A percentile compares a stretch with the other conserved stretches of the same genome.
phyloP scores from a whole-genome alignment of 2,113 vertebrate species.

The Microtus ochrogaster region DNA sequence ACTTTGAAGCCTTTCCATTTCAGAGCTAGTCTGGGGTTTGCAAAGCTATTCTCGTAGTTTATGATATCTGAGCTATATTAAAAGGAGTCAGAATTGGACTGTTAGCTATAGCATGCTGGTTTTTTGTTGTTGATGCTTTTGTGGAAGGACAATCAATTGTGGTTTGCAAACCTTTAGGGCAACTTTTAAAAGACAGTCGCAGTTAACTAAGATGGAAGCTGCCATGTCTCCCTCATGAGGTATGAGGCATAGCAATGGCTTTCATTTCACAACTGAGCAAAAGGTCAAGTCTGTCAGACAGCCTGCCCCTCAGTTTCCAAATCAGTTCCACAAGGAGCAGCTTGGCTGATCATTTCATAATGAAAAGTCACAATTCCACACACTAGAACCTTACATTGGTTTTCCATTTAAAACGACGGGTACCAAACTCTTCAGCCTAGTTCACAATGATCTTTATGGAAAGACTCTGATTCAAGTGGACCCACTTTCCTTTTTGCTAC shows the following conservation, averaged over 20 bases:
- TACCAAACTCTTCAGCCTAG: background rate
- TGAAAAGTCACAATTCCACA: slow-evolving; percentile 26
- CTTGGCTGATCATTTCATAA: background rate
- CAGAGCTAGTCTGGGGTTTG: background rate
- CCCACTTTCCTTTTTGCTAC: background rate
- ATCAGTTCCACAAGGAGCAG: slow-evolving; percentile 1
- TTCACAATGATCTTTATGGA: background rate
- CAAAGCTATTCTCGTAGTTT: slow-evolving; percentile 12
- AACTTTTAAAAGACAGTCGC: slow-evolving; percentile 14
- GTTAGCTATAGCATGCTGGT: slow-evolving; percentile 33
- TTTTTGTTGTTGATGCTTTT: slow-evolving; percentile 42
- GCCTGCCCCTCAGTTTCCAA: background rate
- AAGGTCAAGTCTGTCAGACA: background rate
- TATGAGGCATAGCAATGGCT: background rate
- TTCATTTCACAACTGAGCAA: slow-evolving; percentile 34
- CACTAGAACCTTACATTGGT: background rate
- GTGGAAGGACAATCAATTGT: slow-evolving; percentile 66
- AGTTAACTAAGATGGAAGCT: slow-evolving; percentile 33
- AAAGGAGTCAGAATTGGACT: slow-evolving; percentile 54
- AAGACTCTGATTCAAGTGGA: background rate
- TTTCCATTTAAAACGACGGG: background rate
- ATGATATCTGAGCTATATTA: slow-evolving; percentile 49
- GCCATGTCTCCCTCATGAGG: slow-evolving; percentile 18
- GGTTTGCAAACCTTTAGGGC: slow-evolving; percentile 74
- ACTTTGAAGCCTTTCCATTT: background rate